Evolutionary conservation across 1,140 invertebrate genomes (phyloP), one percentile per base, ranked within the genome.

Genomic region (Lordiphosa clarofinis): DNA sequence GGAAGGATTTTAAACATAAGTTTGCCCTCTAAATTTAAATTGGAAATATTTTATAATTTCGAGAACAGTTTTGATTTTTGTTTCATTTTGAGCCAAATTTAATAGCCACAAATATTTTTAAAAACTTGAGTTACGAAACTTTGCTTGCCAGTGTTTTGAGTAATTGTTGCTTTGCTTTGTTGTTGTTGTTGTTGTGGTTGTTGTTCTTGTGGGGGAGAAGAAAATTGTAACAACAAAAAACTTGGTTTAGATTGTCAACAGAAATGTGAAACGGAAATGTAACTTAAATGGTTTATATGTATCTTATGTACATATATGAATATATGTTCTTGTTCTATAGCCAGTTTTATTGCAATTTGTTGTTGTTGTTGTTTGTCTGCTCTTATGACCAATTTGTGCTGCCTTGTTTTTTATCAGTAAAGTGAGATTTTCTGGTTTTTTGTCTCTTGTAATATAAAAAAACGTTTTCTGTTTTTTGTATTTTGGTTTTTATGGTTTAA

Each of bases 401-500:
- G 37, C 46, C 49, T 40, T 39, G 28, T 48, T 65, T 66, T 84
- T 84, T 76, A 69, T 68, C 76, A 73, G 64, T 64, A 73, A 78
- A 74, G 79, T 71, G 70, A 86, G 66, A 72, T 74, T 49, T 37
- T 47, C 69, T 68, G 42, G 42, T 28, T 47, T 43, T 56, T 64
- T 82, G 76, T 76, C 73, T 84, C 81, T 86, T 86, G 81, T 86
- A 86, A 86, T 86, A 84, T 84, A 84, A 84, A 82, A 79, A 76
- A 61, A 39, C 62, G 7, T 48, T 49, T 37, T 19, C 33, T 36
- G 47, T 37, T 49, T 35, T 33, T 56, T 47, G 10, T 56, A 57
- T 70, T 50, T 53, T 46, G 39, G 44, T 75, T 47, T 69, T 60
- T 35, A n/a, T 59, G 42, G 42, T 75, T 47, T 65, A 38, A 59